Base-by-base conservation (phyloP, 2,888 invertebrate species). In the Penaeus monodon region DNA sequence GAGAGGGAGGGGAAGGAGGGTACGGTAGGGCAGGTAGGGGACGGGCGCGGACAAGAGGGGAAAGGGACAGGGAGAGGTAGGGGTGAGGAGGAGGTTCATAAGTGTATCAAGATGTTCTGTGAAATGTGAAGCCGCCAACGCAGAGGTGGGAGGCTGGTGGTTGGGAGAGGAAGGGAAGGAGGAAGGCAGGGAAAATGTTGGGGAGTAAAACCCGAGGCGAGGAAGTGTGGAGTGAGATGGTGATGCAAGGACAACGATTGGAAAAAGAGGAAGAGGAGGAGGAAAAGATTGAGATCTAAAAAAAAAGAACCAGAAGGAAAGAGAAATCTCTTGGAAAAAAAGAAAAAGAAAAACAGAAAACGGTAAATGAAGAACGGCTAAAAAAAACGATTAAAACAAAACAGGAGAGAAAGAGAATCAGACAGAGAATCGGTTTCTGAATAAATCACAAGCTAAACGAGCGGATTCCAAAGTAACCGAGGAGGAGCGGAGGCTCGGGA, bases 131-230 rank as follows among this genome's bases (percentile, higher is more conserved):
- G 57, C 57, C 57, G 57, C 57, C 57, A 57, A 57, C 57, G 57
- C 57, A 17, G 57, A 57, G 57, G 57, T 57, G 57, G 57, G 57
- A 57, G 57, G 57, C 57, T 57, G 57, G 57, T 57, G 57, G 57
- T 17, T 10, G 73, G 29, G 29, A 29, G 33, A 73, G 73, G 73
- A 73, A 73, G 73, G 57, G 14, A 57, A 73, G 73, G 73, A 73
- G 73, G 73, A 73, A 29, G 73, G 29, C 27, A 12, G 2, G 57
- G 57, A 17, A 57, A 57, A 57, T 57, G 57, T 14, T 57, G 57
- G 57, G 17, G 57, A 57, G 57, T 14, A 57, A 57, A 20, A 57
- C n/a, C 73, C 57, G 57, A 57, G 57, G 57, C 57, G 20, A 57
- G 57, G 57, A 57, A 20, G 57, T 57, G 57, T 57, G 57, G 17